Conservation (phyloP, 2,888 invertebrate species). For the Melolontha melolontha region DNA sequence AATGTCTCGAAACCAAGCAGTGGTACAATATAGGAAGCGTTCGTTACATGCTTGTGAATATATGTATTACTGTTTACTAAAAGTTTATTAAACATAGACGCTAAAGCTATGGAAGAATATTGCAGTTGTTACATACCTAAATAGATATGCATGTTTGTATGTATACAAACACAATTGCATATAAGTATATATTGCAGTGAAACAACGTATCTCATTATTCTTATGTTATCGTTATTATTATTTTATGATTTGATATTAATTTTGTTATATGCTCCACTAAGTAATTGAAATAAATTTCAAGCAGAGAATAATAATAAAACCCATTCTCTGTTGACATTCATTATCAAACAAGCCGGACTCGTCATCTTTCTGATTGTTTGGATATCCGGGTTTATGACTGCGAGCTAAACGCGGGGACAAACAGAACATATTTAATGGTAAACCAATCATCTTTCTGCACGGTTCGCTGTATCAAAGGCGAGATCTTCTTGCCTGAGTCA, state of each 20-base stretch:
- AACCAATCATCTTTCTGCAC: slow-evolving; percentile 53
- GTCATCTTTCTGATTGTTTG: slow-evolving; percentile 13
- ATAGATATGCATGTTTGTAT: too few relatives aligned
- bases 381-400: slow-evolving; percentile 21
- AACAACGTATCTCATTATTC: too few relatives aligned
- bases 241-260: background rate
- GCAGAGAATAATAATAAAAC: slow-evolving; percentile 5
- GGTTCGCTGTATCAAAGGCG: slow-evolving; percentile 44
- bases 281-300: slow-evolving; percentile 5
- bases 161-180: too few relatives aligned
- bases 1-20: too few relatives aligned
- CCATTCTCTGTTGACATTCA: background rate
- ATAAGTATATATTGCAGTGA: too few relatives aligned
- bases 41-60: too few relatives aligned
- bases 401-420: slow-evolving; percentile 17
- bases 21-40: too few relatives aligned
- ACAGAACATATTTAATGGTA: slow-evolving; percentile 53
- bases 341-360: slow-evolving; percentile 9
- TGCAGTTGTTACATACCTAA: too few relatives aligned
- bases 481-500: slow-evolving; percentile 44
- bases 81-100: too few relatives aligned
- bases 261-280: background rate
- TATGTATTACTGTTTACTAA: too few relatives aligned
- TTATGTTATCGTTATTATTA: too few relatives aligned
- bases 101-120: too few relatives aligned